Base-by-base conservation (phyloP, 2,888 invertebrate species). In the Cheilosia grossa region DNA sequence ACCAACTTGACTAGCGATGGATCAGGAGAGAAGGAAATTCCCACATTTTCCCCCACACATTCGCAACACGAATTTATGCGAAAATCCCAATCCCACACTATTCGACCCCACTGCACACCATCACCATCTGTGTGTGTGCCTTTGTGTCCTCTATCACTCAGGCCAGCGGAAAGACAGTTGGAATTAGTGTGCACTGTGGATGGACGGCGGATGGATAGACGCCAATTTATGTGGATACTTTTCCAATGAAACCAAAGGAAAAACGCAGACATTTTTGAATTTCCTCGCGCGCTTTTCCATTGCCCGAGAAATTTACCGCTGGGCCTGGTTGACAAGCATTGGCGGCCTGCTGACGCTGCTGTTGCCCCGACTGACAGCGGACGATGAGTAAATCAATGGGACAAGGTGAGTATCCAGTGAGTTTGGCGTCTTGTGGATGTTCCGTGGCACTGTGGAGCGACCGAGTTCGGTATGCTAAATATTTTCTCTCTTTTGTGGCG, bases 321-420 rank as follows among this genome's bases (percentile, higher is more conserved):
- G 69, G 17, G 13, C 19, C 30, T 27, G 15, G 58, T 64, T 83
- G 79, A 79, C 74, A 79, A 74, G 79, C 79, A 54, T 54, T 66
- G 53, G 33, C 49, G 69, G 77, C 51, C 70, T 63, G 19, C 40
- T 74, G 74, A 74, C 54, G 53, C n/a, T 58, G 80, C 59, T 67
- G 69, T 51, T 64, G 69, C 82, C 53, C 78, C 78, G 42, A 74
- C 51, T 79, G 79, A 70, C 83, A 75, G 69, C 47, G 4, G 69
- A 56, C 56, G 73, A 74, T 66, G 74, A 74, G 80, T 83, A 83
- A 83, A 83, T 83, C 83, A 83, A 80, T 75, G 74, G 80, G 83
- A 80, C 80, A 83, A 74, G 83, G 74, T 83, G 70, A 74, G 79
- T 70, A 83, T 24, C 24, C 66, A 80, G 74, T 75, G 70, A 74